A percentile compares a stretch with the other conserved stretches of the same genome.
These are phyloP conservation scores for Enoplosus armatus DNA, from an alignment of 2,797 vertebrate genomes.

Conservation along the genomic window DNA sequence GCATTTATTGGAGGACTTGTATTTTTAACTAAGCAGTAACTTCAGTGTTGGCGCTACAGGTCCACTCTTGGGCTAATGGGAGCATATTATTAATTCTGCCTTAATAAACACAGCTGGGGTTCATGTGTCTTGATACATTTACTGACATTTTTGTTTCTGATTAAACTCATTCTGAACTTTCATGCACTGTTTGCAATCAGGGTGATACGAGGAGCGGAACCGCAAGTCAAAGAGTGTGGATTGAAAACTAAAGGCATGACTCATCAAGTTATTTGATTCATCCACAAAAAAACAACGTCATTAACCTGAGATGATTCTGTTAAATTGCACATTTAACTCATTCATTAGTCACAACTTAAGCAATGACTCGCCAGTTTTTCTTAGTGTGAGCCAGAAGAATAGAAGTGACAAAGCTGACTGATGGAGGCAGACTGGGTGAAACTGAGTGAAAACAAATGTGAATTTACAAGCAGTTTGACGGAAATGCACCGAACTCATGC, in stretches of 20 bases:
- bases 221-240: background rate
- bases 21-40: background rate
- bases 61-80: background rate
- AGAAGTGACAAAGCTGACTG: slow-evolving; percentile 12
- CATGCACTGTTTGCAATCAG: background rate
- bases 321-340: background rate
- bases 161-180: background rate
- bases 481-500: slow-evolving; percentile 26
- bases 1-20: background rate
- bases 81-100: background rate
- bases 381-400: slow-evolving; percentile 17
- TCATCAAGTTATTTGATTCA: slow-evolving; percentile 5
- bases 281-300: background rate
- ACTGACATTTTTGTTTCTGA: background rate
- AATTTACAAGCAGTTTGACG: slow-evolving; percentile 3
- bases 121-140: background rate
- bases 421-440: slow-evolving; percentile 5
- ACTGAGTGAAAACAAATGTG: slow-evolving; percentile 23
- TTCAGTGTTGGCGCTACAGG: background rate
- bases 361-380: slow-evolving; percentile 4
- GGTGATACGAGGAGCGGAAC: background rate
- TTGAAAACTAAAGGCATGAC: background rate
- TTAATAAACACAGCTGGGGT: background rate
- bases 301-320: background rate
- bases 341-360: slow-evolving; percentile 19